A percentile compares a stretch with the other conserved stretches of the same genome.
phyloP scores from a whole-genome alignment of 2,888 invertebrate genomes.

The Nemotelus nigrinus region DNA sequence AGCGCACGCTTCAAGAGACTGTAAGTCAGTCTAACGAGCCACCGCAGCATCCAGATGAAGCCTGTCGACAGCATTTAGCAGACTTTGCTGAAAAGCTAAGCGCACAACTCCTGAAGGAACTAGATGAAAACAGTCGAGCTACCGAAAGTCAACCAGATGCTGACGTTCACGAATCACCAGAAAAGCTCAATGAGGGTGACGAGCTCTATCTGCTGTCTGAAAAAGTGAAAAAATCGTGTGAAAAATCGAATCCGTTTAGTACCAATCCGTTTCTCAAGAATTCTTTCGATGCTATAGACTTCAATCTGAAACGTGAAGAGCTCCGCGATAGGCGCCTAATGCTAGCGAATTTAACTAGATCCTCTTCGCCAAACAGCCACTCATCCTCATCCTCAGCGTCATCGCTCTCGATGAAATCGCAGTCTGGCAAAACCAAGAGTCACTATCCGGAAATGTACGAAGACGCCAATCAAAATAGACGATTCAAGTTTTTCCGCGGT shows the following conservation, averaged over 20 bases:
- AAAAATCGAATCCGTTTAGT: neutral
- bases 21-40: neutral
- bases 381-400: conserved; percentile 63
- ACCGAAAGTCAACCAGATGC: neutral
- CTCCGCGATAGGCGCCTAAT: conserved; percentile 63
- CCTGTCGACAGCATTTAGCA: conserved; percentile 74
- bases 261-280: conserved; percentile 14
- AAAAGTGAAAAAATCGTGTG: conserved; percentile 58
- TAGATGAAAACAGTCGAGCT: conserved; percentile 67
- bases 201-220: conserved; percentile 53
- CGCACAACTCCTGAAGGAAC: conserved; percentile 81
- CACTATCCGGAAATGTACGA: conserved; percentile 55
- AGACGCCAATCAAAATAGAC: conserved; percentile 59
- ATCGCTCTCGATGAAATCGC: conserved; percentile 54
- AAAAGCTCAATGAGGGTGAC: neutral
- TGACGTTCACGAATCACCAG: neutral
- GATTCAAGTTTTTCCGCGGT: conserved; percentile 43
- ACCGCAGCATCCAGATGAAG: conserved; percentile 64
- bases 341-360: conserved; percentile 62
- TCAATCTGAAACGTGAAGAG: conserved; percentile 59
- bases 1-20: neutral
- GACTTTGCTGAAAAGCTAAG: conserved; percentile 86
- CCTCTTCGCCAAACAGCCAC: conserved; percentile 55
- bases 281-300: conserved; percentile 14
- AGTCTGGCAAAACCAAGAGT: conserved; percentile 38